A percentile compares a stretch with the other conserved stretches of the same genome.
Conservation (phyloP, 2,797 vertebrate species). For the Macroramphosus scolopax region DNA sequence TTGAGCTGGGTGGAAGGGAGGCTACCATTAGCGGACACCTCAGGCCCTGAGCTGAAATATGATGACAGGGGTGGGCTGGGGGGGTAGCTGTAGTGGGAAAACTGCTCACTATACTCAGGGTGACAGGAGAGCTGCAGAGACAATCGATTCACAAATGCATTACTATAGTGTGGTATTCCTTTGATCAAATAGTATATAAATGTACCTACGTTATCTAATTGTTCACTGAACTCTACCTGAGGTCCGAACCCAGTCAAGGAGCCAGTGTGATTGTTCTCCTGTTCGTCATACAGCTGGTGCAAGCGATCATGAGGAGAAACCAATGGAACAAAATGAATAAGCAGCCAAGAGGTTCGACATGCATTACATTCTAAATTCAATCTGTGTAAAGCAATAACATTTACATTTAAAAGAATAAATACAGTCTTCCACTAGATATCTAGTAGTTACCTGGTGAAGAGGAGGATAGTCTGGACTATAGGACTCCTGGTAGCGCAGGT, state of each 20-base stretch:
- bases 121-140: slow-evolving; percentile 60
- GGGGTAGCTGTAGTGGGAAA: slow-evolving; percentile 63
- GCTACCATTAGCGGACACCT: slow-evolving; percentile 64
- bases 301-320: slow-evolving; percentile 66
- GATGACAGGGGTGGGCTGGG: slow-evolving; percentile 76
- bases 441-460: slow-evolving; percentile 70
- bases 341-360: no score
- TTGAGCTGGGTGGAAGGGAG: slow-evolving; percentile 77
- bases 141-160: no score
- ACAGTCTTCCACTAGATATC: no score
- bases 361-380: no score
- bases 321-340: no score
- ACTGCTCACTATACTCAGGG: slow-evolving; percentile 69
- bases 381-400: no score
- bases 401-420: no score
- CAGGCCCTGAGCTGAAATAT: slow-evolving; percentile 80
- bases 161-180: no score
- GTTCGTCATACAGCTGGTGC: slow-evolving; percentile 74
- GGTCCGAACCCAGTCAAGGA: slow-evolving; percentile 68
- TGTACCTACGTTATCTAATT: background rate
- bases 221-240: slow-evolving; percentile 63
- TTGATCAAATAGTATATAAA: no score
- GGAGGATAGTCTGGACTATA: slow-evolving; percentile 79
- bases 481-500: slow-evolving; percentile 78
- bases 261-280: slow-evolving; percentile 68